A percentile compares a stretch with the other conserved stretches of the same genome.
These are phyloP conservation scores for Gavialis gangeticus DNA, from an alignment of 2,113 vertebrate species.

Conservation along the genomic window DNA sequence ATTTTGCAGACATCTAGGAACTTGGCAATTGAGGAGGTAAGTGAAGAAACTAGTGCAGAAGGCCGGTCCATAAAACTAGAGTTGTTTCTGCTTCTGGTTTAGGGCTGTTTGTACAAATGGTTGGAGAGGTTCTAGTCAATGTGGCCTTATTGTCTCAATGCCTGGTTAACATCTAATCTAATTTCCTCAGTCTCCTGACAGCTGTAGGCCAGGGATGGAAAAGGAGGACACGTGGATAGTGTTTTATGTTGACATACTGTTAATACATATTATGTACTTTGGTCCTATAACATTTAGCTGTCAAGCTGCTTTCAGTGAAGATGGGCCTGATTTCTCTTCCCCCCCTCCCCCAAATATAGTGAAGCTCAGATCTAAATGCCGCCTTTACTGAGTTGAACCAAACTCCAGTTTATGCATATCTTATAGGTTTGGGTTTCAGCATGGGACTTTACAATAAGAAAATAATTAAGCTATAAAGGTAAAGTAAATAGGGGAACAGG, in stretches of 20 bases:
- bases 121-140: not conserved
- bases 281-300: not conserved
- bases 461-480: not conserved
- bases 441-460: not conserved
- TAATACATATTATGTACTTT: not conserved
- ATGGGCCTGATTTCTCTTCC: not conserved
- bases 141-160: no score
- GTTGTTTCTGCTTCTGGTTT: not conserved
- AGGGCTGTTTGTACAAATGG: not conserved
- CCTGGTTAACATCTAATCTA: not conserved
- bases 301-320: not conserved
- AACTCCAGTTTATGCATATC: not conserved
- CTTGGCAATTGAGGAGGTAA: not conserved
- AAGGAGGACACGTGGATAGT: not conserved
- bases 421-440: not conserved
- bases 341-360: not conserved
- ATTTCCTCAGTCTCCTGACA: not conserved
- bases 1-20: not conserved
- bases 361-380: not conserved
- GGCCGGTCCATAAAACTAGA: rapidly evolving
- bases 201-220: not conserved
- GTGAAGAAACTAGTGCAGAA: not conserved
- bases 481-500: not conserved
- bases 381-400: not conserved
- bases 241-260: not conserved